Evolutionary conservation across 2,113 vertebrate species (phyloP).

Genomic region (Percopsis transmontana): DNA sequence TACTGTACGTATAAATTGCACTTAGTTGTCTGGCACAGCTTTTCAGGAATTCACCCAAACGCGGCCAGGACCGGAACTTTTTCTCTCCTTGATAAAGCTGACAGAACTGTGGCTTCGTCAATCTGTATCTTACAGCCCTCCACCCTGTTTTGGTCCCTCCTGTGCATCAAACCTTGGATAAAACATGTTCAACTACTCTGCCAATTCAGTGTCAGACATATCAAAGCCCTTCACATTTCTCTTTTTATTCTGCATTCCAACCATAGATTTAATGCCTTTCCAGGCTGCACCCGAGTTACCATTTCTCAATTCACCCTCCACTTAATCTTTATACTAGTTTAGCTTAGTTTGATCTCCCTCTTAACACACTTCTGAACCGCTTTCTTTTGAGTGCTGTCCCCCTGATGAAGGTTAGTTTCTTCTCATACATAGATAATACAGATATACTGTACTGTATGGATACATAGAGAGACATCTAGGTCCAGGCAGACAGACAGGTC

Average conservation of each 20-base stretch:
- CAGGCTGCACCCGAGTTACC: not conserved
- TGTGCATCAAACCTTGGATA: not conserved
- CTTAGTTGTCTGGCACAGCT: too few relatives aligned
- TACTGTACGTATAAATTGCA: too few relatives aligned
- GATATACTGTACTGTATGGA: too few relatives aligned
- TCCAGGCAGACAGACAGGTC: conserved; percentile 17
- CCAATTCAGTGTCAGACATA: not conserved
- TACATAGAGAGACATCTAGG: too few relatives aligned
- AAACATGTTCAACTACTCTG: not conserved
- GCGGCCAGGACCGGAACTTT: not conserved
- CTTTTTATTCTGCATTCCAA: not conserved
- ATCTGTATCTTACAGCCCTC: not conserved
- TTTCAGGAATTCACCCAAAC: not conserved
- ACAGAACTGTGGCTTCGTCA: not conserved
- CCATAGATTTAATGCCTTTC: not conserved
- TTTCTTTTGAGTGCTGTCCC: not conserved
- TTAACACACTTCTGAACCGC: not conserved
- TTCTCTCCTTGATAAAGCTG: not conserved
- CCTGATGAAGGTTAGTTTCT: not conserved
- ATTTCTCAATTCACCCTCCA: not conserved
- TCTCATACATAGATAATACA: too few relatives aligned
- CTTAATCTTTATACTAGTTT: not conserved
- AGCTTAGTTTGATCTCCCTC: not conserved
- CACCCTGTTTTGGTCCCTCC: not conserved
- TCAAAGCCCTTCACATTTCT: not conserved